phyloP scores from a whole-genome alignment of 2,888 invertebrate species.

The Xestia ashworthii region DNA sequence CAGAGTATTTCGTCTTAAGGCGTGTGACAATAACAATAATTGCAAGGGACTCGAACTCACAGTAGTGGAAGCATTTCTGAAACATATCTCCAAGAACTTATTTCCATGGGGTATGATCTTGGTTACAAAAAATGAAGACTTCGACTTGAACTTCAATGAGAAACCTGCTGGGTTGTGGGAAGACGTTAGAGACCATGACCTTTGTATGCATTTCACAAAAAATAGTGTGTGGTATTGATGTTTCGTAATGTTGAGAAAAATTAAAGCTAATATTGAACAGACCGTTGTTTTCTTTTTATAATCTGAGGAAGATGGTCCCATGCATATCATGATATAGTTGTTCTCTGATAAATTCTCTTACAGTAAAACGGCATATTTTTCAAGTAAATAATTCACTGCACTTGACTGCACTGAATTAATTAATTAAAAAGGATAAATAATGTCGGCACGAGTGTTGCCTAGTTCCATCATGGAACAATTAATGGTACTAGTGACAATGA shows the following conservation, averaged over 20 bases:
- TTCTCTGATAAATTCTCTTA: not conserved
- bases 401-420: not conserved
- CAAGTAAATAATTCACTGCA: not conserved
- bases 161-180: conserved; percentile 63
- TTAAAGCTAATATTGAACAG: not conserved
- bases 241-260: conserved; percentile 5
- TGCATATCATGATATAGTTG: too few species aligned
- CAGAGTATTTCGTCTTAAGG: conserved; percentile 70
- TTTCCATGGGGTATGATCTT: conserved; percentile 63
- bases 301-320: not conserved
- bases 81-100: conserved; percentile 50
- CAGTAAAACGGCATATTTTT: not conserved
- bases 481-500: too few species aligned
- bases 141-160: conserved; percentile 12
- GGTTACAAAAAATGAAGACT: conserved; percentile 15
- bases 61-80: conserved; percentile 59
- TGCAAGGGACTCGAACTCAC: conserved; percentile 61
- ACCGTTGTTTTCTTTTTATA: not conserved
- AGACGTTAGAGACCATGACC: conserved; percentile 74
- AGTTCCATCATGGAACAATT: too few species aligned
- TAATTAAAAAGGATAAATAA: not conserved
- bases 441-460: not conserved
- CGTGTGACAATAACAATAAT: conserved; percentile 54
- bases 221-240: conserved; percentile 51
- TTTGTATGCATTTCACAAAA: conserved; percentile 73